A percentile compares a stretch with the other conserved stretches of the same genome.
phyloP scores from a whole-genome alignment of 2,797 vertebrate species.

The Oophaga sylvatica region DNA sequence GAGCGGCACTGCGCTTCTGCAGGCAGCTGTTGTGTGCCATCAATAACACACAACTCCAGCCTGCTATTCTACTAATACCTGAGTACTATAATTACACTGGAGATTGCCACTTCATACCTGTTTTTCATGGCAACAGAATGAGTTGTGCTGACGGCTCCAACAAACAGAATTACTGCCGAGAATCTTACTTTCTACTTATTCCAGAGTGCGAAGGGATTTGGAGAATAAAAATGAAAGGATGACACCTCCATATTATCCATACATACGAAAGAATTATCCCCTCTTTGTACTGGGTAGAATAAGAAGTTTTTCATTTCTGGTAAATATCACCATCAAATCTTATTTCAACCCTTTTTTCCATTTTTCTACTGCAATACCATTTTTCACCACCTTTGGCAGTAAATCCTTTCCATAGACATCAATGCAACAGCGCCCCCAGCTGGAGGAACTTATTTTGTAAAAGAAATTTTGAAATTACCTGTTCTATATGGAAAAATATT shows the following conservation, averaged over 20 bases:
- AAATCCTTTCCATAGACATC: background rate
- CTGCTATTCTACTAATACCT: conserved; percentile 30
- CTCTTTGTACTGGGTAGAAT: too few species aligned
- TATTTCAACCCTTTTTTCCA: background rate
- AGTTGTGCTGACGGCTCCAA: background rate
- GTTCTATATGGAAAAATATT: background rate
- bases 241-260: background rate
- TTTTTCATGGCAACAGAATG: conserved; percentile 9
- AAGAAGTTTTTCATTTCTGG: background rate
- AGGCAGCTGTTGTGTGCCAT: conserved; percentile 8
- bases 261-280: background rate
- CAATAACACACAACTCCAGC: background rate
- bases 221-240: background rate
- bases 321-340: background rate
- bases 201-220: background rate
- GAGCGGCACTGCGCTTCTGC: background rate
- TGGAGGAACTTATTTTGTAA: background rate
- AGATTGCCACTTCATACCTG: conserved; percentile 51
- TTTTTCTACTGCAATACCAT: background rate
- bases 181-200: background rate
- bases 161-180: conserved; percentile 30
- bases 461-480: too few species aligned
- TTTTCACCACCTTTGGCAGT: background rate
- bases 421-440: background rate
- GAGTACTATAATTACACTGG: conserved; percentile 47